Percentiles rank a stretch among this genome's conserved stretches.
Evolutionary conservation across 2,113 vertebrate genomes (phyloP).

Genomic region (Electrona antarctica): DNA sequence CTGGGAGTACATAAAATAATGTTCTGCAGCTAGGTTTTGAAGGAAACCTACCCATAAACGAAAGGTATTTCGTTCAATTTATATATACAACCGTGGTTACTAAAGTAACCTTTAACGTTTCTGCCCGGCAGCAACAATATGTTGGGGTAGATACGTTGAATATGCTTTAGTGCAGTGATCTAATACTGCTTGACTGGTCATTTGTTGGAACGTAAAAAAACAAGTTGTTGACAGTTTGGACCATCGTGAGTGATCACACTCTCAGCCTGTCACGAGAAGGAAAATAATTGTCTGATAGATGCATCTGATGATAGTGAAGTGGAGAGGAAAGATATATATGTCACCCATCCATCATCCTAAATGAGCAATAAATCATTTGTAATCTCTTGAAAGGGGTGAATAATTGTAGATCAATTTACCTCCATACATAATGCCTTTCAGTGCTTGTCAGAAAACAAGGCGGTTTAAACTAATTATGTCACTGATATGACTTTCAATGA

Average conservation of each 20-base stretch:
- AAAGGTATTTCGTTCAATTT: no score
- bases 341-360: slow-evolving; percentile 59
- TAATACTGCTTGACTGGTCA: slow-evolving; percentile 19
- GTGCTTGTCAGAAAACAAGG: slow-evolving; percentile 21
- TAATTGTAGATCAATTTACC: slow-evolving; percentile 58
- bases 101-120: no score
- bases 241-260: slow-evolving; percentile 52
- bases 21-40: no score
- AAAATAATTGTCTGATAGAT: slow-evolving; percentile 55
- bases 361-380: slow-evolving; percentile 65
- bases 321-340: slow-evolving; percentile 50
- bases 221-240: slow-evolving; percentile 52
- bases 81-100: no score
- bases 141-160: no score
- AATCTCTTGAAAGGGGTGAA: slow-evolving; percentile 53
- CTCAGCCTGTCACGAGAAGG: slow-evolving; percentile 47
- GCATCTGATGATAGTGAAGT: slow-evolving; percentile 42
- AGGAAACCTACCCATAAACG: no score
- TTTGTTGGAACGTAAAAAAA: slow-evolving; percentile 45
- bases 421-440: slow-evolving; percentile 38
- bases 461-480: background rate
- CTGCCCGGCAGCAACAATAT: no score
- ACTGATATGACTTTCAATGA: background rate
- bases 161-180: no score
- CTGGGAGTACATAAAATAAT: no score